Base-by-base conservation (phyloP, 1,140 invertebrate species). In the Oscheius sp. region DNA sequence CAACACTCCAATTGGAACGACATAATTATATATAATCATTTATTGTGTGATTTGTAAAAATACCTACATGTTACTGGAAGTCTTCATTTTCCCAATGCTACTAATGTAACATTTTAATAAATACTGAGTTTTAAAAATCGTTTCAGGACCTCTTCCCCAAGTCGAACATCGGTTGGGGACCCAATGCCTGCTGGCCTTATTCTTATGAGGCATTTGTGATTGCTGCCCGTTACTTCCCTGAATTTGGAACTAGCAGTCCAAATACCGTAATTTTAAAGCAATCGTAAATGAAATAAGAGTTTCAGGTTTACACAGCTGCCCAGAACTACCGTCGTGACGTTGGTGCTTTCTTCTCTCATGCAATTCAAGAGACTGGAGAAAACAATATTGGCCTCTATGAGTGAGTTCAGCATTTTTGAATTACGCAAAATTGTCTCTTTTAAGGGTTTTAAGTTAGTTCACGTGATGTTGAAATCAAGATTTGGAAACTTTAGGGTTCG, bases 131-230 rank as follows among this genome's bases (percentile, higher is more conserved):
- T n/a, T n/a, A n/a, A n/a, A n/a, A n/a, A n/a, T n/a, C n/a, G n/a
- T n/a, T 68, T 46, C 29, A 80, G 72, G 80, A 82, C 49, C 68
- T 82, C 0, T 84, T 82, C 29, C 80, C 80, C 7, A 73, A 73
- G 28, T 77, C 80, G 0, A 82, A 82, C 73, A 75, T 84, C 38
- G 80, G 80, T 36, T 82, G 75, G 77, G 81, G 81, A 1, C 82
- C 82, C 0, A 35, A 77, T 46, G 32, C 63, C 4, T 82, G 81
- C 52, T 77, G 73, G n/a, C 81, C 81, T 1, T 82, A 84, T 69
- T 82, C 80, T 3, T 82, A 79, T 55, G 81, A 84, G 42, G 52
- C 74, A 10, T 82, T 82, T 62, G 73, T 74, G 18, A 82, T 82
- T 61, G 81, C 81, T n/a, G 70, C 82, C 13, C 68, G 81, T 20